phyloP scores from a whole-genome alignment of 2,797 vertebrate genomes.

The Rhabdomys pumilio region DNA sequence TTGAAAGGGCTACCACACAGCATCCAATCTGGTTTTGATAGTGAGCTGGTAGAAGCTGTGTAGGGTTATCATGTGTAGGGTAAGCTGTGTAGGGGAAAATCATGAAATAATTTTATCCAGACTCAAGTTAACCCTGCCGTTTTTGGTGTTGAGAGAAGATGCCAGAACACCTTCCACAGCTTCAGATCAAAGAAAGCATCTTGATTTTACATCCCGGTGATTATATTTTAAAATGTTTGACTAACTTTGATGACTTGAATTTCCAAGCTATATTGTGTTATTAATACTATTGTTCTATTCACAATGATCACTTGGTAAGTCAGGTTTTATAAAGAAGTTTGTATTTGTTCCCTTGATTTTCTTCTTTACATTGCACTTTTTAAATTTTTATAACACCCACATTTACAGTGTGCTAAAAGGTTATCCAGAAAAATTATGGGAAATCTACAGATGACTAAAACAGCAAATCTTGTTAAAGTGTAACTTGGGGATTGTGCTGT shows the following conservation, averaged over 20 bases:
- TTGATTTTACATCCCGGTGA: background rate
- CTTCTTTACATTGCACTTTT: background rate
- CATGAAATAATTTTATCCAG: background rate
- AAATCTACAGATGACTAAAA: background rate
- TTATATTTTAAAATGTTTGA: background rate
- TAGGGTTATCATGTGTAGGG: background rate
- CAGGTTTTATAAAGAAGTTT: background rate
- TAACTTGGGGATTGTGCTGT: background rate
- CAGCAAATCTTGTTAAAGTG: background rate
- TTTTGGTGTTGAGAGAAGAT: conserved; percentile 35
- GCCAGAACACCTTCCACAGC: background rate
- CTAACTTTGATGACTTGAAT: conserved; percentile 13
- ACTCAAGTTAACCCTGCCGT: background rate
- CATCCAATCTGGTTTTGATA: background rate
- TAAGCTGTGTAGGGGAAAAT: background rate
- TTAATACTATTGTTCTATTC: background rate
- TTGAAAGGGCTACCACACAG: conserved; percentile 64
- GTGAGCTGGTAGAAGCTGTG: background rate
- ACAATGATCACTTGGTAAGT: background rate
- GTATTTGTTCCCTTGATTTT: background rate
- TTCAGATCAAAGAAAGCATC: conserved; percentile 44
- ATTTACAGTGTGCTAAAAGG: background rate
- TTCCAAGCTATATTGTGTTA: background rate
- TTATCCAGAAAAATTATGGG: background rate
- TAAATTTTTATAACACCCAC: background rate